Conservation (phyloP, 1,140 invertebrate genomes). For the Hycleus phaleratus region DNA sequence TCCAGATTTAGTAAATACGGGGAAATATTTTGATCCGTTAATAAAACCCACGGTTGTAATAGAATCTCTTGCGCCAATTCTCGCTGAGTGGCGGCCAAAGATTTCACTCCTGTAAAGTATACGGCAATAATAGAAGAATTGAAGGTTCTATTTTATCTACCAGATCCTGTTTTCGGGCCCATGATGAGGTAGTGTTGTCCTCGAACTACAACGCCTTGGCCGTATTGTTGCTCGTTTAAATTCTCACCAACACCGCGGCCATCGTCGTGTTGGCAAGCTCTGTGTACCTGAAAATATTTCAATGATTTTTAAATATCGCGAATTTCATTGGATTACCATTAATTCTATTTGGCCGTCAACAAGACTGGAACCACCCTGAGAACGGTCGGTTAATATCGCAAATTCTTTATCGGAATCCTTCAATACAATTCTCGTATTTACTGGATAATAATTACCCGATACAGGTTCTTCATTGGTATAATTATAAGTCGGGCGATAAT, state of each 20-base stretch:
- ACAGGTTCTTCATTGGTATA: constrained; percentile 55
- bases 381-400: constrained; percentile 71
- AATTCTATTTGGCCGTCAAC: constrained; percentile 65
- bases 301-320: background rate
- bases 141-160: background rate
- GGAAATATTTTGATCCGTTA: constrained; percentile 3
- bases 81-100: constrained; percentile 10
- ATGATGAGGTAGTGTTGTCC: constrained; percentile 53
- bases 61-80: constrained; percentile 20
- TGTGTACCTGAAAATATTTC: background rate
- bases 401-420: constrained; percentile 49
- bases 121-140: background rate
- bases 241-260: background rate
- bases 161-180: constrained; percentile 4
- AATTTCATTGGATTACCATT: constrained; percentile 51
- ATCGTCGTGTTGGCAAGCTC: background rate
- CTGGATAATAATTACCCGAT: constrained; percentile 87
- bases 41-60: constrained; percentile 18
- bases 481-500: constrained; percentile 69
- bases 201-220: constrained; percentile 58
- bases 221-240: constrained; percentile 59
- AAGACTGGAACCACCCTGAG: constrained; percentile 78
- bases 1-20: constrained; percentile 24
- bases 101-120: background rate
- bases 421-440: constrained; percentile 74